Percentiles rank a stretch among this genome's conserved stretches.
Conservation (phyloP, 2,888 invertebrate genomes). For the Orgyia antiqua region DNA sequence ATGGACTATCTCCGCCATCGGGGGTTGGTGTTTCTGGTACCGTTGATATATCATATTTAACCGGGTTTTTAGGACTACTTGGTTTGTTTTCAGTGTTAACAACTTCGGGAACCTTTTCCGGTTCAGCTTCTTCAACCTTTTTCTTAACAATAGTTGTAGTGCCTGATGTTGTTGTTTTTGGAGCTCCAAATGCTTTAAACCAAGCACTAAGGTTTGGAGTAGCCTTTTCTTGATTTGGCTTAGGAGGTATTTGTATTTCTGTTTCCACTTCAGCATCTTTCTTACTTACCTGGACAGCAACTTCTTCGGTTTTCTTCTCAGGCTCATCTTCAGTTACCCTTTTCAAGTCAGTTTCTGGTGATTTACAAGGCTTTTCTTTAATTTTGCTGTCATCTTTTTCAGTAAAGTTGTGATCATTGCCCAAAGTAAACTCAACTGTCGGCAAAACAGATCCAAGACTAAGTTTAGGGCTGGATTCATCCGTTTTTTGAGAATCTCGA, state of each 20-base stretch:
- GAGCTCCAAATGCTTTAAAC: constrained; percentile 95
- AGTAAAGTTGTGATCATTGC: constrained; percentile 82
- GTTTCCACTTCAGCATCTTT: constrained; percentile 66
- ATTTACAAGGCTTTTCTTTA: constrained; percentile 18
- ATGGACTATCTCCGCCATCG: constrained; percentile 65
- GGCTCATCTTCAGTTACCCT: constrained; percentile 13
- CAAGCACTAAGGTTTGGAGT: constrained; percentile 93
- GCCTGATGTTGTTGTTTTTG: constrained; percentile 80
- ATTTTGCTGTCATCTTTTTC: constrained; percentile 34
- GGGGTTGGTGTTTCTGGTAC: constrained; percentile 57
- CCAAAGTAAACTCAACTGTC: constrained; percentile 82
- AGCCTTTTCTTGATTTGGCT: constrained; percentile 81
- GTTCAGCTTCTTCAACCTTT: constrained; percentile 77
- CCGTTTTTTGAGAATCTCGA: constrained; percentile 79
- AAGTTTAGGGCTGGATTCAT: constrained; percentile 86
- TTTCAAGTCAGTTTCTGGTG: constrained; percentile 32
- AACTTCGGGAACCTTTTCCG: constrained; percentile 52
- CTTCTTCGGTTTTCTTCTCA: constrained; percentile 40
- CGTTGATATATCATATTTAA: constrained; percentile 60
- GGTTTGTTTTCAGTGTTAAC: constrained; percentile 39
- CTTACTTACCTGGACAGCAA: constrained; percentile 38
- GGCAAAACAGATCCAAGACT: constrained; percentile 91
- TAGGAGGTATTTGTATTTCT: constrained; percentile 46
- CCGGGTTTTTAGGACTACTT: constrained; percentile 46
- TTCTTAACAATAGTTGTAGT: constrained; percentile 69